A percentile compares a stretch with the other conserved stretches of the same genome.
Conservation (phyloP, 2,113 vertebrate species). For the Trochalopteron elliotii region DNA sequence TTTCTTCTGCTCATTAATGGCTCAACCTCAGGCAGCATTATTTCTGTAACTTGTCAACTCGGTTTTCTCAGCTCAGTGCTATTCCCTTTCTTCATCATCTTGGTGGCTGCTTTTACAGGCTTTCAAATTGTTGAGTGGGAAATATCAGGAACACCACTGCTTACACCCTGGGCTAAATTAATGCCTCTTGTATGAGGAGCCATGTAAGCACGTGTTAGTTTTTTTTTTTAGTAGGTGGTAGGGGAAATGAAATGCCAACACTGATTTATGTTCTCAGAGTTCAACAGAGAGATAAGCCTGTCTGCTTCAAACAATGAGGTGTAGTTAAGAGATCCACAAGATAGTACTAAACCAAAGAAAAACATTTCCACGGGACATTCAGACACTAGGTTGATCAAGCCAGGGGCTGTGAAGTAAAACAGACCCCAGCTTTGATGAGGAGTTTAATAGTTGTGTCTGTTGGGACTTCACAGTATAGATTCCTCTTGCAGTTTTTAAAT, state of each 20-base stretch:
- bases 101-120: conserved; percentile 6
- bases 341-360: background rate
- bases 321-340: background rate
- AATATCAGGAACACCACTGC: conserved; percentile 74
- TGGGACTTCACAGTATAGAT: background rate
- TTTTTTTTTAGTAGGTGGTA: background rate
- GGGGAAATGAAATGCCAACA: conserved; percentile 45
- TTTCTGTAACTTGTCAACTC: background rate
- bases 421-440: background rate
- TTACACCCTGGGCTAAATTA: conserved; percentile 28
- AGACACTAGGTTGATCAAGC: background rate
- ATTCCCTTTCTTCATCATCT: background rate
- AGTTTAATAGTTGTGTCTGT: background rate
- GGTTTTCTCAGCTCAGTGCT: background rate
- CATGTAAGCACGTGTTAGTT: background rate
- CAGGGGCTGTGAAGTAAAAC: background rate
- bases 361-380: background rate
- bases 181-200: conserved; percentile 8
- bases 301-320: conserved; percentile 11
- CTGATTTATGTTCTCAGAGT: conserved; percentile 10
- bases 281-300: background rate
- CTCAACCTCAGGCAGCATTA: conserved; percentile 17
- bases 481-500: background rate
- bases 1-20: conserved; percentile 32
- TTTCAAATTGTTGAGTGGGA: conserved; percentile 22